These are phyloP conservation scores for Rhagium mordax DNA, from an alignment of 2,888 invertebrate genomes.

Conservation along the genomic window DNA sequence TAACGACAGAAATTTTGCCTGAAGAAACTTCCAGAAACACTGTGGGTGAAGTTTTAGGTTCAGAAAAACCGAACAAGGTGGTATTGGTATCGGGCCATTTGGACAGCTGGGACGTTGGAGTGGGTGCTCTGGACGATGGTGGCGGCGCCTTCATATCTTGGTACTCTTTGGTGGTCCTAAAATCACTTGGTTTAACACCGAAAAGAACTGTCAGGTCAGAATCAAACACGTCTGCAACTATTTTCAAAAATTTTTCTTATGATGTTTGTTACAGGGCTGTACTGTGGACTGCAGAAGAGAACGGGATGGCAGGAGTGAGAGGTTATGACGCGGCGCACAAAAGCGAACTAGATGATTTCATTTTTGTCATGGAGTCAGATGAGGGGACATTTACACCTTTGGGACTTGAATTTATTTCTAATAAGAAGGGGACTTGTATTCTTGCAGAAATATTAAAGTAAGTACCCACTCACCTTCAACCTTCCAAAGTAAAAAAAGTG, in stretches of 20 bases:
- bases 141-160: slow-evolving; percentile 87
- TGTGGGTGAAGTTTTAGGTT: slow-evolving; percentile 79
- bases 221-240: background rate
- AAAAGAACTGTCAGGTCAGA: slow-evolving; percentile 79
- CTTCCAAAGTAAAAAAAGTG: background rate
- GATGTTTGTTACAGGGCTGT: slow-evolving; percentile 72
- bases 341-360: slow-evolving; percentile 75
- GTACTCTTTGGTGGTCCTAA: slow-evolving; percentile 80
- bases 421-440: slow-evolving; percentile 76
- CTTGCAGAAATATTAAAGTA: slow-evolving; percentile 79
- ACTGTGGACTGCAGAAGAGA: slow-evolving; percentile 88
- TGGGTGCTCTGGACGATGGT: slow-evolving; percentile 91
- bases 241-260: background rate
- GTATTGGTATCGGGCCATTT: slow-evolving; percentile 88
- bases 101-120: slow-evolving; percentile 91
- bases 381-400: slow-evolving; percentile 85
- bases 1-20: slow-evolving; percentile 76
- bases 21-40: slow-evolving; percentile 80
- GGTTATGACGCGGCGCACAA: slow-evolving; percentile 77
- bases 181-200: slow-evolving; percentile 76
- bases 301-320: slow-evolving; percentile 78
- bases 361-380: slow-evolving; percentile 88
- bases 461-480: slow-evolving; percentile 44
- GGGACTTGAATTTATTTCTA: slow-evolving; percentile 79
- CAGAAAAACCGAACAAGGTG: slow-evolving; percentile 70